Percentiles rank a stretch among this genome's conserved stretches.
Conservation (phyloP, 2,888 invertebrate species). For the Caenorhabditis wallacei region DNA sequence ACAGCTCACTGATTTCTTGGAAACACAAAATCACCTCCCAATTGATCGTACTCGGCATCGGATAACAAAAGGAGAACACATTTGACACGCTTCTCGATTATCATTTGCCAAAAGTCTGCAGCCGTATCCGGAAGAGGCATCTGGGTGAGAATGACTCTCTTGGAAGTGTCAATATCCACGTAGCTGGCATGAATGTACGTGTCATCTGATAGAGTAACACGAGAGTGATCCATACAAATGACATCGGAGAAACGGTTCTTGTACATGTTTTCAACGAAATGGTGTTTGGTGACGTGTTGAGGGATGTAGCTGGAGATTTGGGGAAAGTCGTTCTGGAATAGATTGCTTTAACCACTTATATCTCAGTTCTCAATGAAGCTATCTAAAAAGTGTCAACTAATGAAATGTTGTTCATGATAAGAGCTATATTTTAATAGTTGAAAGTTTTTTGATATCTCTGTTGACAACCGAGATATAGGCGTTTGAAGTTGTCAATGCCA, state of each 20-base stretch:
- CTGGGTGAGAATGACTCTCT: conserved; percentile 69
- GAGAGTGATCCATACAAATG: conserved; percentile 73
- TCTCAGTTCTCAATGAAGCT: too few species aligned
- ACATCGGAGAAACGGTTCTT: conserved; percentile 66
- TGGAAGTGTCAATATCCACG: conserved; percentile 59
- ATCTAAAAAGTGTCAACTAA: too few species aligned
- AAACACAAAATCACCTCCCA: conserved; percentile 63
- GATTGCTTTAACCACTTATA: too few species aligned
- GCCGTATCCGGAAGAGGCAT: conserved; percentile 67
- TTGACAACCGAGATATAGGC: too few species aligned
- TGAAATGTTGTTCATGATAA: too few species aligned
- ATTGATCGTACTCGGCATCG: conserved; percentile 58
- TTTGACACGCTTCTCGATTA: conserved; percentile 66
- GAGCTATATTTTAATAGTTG: too few species aligned
- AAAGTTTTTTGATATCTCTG: too few species aligned
- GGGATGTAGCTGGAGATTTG: conserved; percentile 46
- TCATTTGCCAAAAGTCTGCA: conserved; percentile 74
- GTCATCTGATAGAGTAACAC: conserved; percentile 61
- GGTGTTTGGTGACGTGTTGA: conserved; percentile 44
- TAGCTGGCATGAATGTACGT: conserved; percentile 70
- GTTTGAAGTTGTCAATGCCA: too few species aligned
- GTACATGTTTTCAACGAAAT: conserved; percentile 56
- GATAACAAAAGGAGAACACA: conserved; percentile 70
- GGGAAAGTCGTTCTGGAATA: conserved; percentile 53
- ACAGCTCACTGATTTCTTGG: conserved; percentile 58